Conservation (phyloP, 2,113 vertebrate genomes). For the Chlamydotis undulata region DNA sequence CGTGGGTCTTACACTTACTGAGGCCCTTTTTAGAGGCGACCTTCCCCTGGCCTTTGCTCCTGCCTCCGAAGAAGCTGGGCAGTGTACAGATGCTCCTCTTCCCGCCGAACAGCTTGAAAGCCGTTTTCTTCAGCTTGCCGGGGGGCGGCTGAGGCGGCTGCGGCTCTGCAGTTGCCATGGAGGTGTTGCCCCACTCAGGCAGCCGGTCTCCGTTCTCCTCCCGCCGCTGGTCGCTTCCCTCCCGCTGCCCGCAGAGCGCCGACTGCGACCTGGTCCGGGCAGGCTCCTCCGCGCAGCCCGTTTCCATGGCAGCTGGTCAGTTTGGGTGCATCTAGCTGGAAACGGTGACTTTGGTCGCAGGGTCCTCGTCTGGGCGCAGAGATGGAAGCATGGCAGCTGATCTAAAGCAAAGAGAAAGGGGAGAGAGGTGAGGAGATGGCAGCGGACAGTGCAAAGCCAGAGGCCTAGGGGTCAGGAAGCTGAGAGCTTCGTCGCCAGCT, state of each 20-base stretch:
- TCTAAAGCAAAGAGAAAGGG: slow-evolving; percentile 54
- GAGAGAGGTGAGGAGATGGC: neutral
- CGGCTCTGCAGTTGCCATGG: slow-evolving; percentile 32
- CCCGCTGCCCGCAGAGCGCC: slow-evolving; percentile 4
- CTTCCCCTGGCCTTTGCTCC: slow-evolving; percentile 83
- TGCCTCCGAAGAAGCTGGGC: slow-evolving; percentile 91
- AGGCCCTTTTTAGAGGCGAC: slow-evolving; percentile 83
- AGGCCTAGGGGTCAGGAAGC: accelerated
- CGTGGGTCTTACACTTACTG: slow-evolving; percentile 91
- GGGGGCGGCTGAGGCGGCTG: slow-evolving; percentile 50
- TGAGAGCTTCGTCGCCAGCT: neutral
- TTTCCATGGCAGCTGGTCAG: slow-evolving; percentile 78
- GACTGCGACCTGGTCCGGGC: slow-evolving; percentile 47
- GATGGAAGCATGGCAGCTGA: slow-evolving; percentile 14
- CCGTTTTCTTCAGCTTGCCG: slow-evolving; percentile 88
- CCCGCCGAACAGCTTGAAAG: slow-evolving; percentile 92
- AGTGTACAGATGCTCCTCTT: slow-evolving; percentile 92
- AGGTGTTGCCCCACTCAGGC: slow-evolving; percentile 43
- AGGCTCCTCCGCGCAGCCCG: slow-evolving; percentile 62
- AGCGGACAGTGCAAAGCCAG: neutral
- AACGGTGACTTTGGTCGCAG: neutral
- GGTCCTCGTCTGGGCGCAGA: neutral
- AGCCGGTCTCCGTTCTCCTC: slow-evolving; percentile 23
- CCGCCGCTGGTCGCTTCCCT: neutral
- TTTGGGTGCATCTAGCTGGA: slow-evolving; percentile 18